Evolutionary conservation across 2,113 vertebrate genomes (phyloP).

Genomic region (Tauraco erythrolophus): DNA sequence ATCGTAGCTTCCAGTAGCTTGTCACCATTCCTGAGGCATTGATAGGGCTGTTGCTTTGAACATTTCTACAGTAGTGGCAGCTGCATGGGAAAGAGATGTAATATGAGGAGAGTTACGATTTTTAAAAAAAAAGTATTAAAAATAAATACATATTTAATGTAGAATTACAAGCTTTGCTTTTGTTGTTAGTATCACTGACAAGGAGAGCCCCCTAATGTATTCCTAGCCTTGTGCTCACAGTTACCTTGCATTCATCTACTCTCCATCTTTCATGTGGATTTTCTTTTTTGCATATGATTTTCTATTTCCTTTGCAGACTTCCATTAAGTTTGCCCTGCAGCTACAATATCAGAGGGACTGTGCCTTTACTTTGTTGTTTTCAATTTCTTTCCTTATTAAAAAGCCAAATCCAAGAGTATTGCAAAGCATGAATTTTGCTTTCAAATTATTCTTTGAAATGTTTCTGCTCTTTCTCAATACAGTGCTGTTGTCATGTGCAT

Average conservation of each 20-base stretch:
- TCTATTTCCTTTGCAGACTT: constrained; percentile 58
- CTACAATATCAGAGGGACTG: constrained; percentile 58
- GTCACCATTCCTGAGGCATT: background rate
- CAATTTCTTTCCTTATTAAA: constrained; percentile 65
- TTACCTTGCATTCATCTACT: constrained; percentile 13
- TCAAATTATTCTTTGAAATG: constrained; percentile 44
- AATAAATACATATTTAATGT: constrained; percentile 11
- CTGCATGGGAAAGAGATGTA: background rate
- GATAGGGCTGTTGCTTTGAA: background rate
- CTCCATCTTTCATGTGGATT: background rate
- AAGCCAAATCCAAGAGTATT: constrained; percentile 40
- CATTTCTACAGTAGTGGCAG: background rate
- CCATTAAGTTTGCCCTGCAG: constrained; percentile 60
- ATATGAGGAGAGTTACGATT: background rate
- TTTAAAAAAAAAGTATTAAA: background rate
- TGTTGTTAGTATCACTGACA: background rate
- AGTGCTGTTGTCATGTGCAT: background rate
- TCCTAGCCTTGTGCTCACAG: background rate
- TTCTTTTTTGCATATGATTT: constrained; percentile 40
- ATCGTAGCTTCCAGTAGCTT: background rate
- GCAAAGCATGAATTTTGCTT: constrained; percentile 47
- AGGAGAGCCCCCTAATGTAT: constrained; percentile 17
- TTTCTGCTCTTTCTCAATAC: background rate
- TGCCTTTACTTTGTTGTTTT: constrained; percentile 63
- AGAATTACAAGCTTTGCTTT: constrained; percentile 17